Percentiles rank a stretch among this genome's conserved stretches.
Conservation (phyloP, 2,113 vertebrate species). For the Sialia sialis region DNA sequence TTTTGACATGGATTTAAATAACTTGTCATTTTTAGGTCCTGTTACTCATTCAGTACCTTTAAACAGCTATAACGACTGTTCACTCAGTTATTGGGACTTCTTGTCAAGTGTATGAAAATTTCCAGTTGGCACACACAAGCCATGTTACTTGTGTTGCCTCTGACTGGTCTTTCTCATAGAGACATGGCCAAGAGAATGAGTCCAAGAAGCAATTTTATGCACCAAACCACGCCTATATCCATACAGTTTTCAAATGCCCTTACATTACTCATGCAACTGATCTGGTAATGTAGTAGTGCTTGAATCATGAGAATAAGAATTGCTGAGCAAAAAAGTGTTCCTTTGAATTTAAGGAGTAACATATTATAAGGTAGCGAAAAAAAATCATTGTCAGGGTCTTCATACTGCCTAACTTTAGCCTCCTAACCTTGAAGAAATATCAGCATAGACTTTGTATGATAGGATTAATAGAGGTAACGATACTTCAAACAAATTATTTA, state of each 20-base stretch:
- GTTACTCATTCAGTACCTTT: not conserved
- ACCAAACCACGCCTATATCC: not conserved
- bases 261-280: not conserved
- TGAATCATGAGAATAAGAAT: not conserved
- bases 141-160: not conserved
- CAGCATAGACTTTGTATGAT: not conserved
- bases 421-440: not conserved
- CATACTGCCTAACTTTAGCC: not conserved
- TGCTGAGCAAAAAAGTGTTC: not conserved
- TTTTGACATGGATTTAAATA: not conserved
- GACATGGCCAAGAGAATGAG: not conserved
- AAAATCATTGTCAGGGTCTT: not conserved
- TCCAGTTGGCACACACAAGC: not conserved
- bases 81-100: not conserved
- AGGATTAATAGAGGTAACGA: not conserved
- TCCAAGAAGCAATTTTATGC: not conserved
- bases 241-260: not conserved
- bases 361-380: not conserved
- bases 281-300: not conserved
- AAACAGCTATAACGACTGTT: not conserved
- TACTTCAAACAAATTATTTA: not conserved
- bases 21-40: not conserved
- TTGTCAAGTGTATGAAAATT: not conserved
- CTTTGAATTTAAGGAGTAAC: not conserved
- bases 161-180: not conserved